phyloP scores from a whole-genome alignment of 2,888 invertebrate genomes.

The Brachyopa scutellaris region DNA sequence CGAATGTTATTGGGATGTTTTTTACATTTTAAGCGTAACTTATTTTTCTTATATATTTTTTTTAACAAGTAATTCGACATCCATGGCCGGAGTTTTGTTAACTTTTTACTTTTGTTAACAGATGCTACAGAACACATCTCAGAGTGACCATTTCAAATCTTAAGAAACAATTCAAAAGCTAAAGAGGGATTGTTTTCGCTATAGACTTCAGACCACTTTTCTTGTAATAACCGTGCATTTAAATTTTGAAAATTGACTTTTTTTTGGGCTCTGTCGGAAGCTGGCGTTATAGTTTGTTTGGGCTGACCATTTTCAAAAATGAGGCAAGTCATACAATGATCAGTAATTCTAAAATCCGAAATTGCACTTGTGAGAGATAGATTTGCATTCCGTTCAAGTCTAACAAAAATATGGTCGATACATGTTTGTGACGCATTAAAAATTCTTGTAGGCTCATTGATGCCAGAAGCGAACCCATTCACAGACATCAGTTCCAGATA shows the following conservation, averaged over 20 bases:
- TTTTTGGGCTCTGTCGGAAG: neutral
- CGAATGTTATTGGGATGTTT: neutral
- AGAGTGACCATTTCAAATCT: neutral
- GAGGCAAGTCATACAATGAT: neutral
- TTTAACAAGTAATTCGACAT: neutral
- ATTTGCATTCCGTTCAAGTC: no score
- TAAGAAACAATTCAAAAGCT: neutral
- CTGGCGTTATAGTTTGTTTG: no score
- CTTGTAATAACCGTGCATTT: neutral
- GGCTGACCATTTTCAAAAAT: no score
- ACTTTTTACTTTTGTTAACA: neutral
- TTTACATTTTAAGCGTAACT: neutral
- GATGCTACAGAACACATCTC: neutral
- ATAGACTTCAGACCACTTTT: no score
- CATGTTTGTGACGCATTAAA: neutral
- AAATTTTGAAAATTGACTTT: no score
- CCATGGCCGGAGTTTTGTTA: neutral
- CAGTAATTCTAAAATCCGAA: no score
- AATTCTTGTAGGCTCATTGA: no score
- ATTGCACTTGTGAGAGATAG: no score
- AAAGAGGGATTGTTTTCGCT: no score
- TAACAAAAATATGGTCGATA: neutral
- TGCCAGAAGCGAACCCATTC: no score
- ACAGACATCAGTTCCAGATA: no score
- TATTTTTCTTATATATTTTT: neutral